Base-by-base conservation (phyloP, 2,113 vertebrate species). In the Pseudopodoces humilis region DNA sequence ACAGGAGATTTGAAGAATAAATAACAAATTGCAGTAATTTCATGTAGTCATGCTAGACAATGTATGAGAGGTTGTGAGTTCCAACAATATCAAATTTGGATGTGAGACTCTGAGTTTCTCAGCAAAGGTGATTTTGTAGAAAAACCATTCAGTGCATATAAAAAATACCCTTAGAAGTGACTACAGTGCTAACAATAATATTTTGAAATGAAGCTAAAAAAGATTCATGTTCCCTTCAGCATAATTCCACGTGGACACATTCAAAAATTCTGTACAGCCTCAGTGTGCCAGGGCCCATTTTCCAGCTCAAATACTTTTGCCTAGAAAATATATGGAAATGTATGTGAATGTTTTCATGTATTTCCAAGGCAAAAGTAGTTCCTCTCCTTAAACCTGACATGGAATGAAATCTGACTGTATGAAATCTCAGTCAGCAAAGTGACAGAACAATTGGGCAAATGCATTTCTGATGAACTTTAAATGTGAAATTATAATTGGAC, bases 121-220 rank as follows among this genome's bases (percentile, higher is more conserved):
- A 64, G 60, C 39, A 92, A 81, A 93, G 60, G 41, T 92, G 31
- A 81, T 93, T 94, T 75, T 84, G 50, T 72, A 70, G 35, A 83
- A 83, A 80, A 92, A n/a, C 13, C 7, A 3, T 65, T 83, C 46
- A 55, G 41, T 69, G 31, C 67, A 67, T 92, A 67, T n/a, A 64
- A 86, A 90, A 92, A 70, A 46, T 62, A 39, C 30, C 69, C 31
- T 49, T 86, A 46, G 86, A 86, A 35, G 58, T 76, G 63, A 39
- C 55, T 70, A 33, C 65, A 65, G 37, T 71, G 69, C 37, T 90
- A 91, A 90, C 49, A 82, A 91, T 53, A 88, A 83, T 92, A 84
- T 86, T 91, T 79, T 88, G 71, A 95, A 92, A 88, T 95, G 88
- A 93, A 82, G 50, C 4, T 81, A 47, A 69, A 78, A 89, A 87